Base-by-base conservation (phyloP, 2,113 vertebrate genomes). In the Nycticryphes semicollaris region DNA sequence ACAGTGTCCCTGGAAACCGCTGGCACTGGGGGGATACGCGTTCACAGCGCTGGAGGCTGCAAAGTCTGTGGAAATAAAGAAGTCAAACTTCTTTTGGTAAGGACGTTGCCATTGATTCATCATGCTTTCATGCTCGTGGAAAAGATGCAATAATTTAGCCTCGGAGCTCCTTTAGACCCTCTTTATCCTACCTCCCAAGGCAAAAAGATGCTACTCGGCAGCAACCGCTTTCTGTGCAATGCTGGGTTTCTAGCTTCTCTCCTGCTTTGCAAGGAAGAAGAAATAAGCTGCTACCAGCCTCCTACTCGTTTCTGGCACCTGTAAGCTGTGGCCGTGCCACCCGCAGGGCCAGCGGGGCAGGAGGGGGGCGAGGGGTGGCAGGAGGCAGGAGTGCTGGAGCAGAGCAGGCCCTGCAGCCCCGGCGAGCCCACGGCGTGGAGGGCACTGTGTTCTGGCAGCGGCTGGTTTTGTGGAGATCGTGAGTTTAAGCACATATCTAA, bases 401-500 rank as follows among this genome's bases (percentile, higher is more conserved):
- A 54, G n/a, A 92, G 45, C 33, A 24, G 91, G 51, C 76, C 39
- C 37, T 1, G 10, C 67, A 63, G 79, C 35, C 59, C 37, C 6
- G 1, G 75, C 1, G 5, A 80, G 63, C 27, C 63, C 83, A 14
- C 1, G 3, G 39, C 3, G 0, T 0, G 18, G 81, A 94, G 73
- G 69, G 48, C 78, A 80, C 56, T 3, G 37, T 37, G 48, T 23
- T 87, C 90, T 45, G n/a, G 86, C 92, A 89, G 57, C 0, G 0
- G 66, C 57, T 1, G 1, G 80, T 56, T 87, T 45, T 62, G 24
- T 27, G 37, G 80, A 82, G 89, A 76, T 76, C 35, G 1, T 16
- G 89, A 91, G 90, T 84, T 87, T 82, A 78, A 85, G 84, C 92
- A 91, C 92, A 92, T 66, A 87, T 53, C 89, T 94, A 90, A 94